A percentile compares a stretch with the other conserved stretches of the same genome.
Conservation (phyloP, 2,113 vertebrate genomes). For the Bagarius yarrelli region DNA sequence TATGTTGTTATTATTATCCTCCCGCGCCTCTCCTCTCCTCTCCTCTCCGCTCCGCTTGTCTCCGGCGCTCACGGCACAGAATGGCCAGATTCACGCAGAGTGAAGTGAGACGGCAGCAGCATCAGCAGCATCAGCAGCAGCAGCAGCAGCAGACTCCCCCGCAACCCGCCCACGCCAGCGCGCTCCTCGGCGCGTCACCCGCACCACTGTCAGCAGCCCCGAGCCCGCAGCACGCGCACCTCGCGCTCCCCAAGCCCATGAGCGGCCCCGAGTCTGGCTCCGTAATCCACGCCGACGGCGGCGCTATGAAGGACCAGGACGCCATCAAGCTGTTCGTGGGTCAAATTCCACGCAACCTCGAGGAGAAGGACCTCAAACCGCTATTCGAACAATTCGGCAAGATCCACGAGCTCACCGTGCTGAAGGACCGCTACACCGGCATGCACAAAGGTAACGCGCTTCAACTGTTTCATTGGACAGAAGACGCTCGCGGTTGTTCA, state of each 20-base stretch:
- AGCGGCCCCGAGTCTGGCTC: conserved; percentile 74
- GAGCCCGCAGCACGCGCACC: conserved; percentile 62
- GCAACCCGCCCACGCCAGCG: conserved; percentile 57
- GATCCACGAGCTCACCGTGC: conserved; percentile 54
- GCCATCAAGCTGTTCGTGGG: conserved; percentile 81
- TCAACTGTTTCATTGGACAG: neutral
- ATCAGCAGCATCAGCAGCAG: conserved; percentile 32
- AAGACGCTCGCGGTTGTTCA: neutral
- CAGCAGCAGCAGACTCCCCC: conserved; percentile 42
- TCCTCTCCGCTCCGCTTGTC: conserved; percentile 59
- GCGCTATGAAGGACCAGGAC: conserved; percentile 80
- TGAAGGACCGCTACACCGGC: conserved; percentile 54
- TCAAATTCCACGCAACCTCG: conserved; percentile 50
- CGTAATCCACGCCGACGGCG: conserved; percentile 72
- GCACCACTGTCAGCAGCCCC: conserved; percentile 54
- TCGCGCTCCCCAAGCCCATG: conserved; percentile 77
- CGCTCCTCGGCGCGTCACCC: conserved; percentile 44
- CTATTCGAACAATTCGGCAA: conserved; percentile 52
- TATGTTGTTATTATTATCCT: conserved; percentile 63
- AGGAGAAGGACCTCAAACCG: conserved; percentile 51
- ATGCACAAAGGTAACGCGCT: conserved; percentile 53
- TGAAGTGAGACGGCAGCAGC: conserved; percentile 70
- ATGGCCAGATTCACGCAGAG: conserved; percentile 81
- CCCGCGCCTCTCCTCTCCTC: conserved; percentile 48
- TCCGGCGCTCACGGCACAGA: conserved; percentile 66